Evolutionary conservation across 2,888 invertebrate species (phyloP), one percentile per base, ranked within the genome.

Genomic region (Lomographa bimaculata): DNA sequence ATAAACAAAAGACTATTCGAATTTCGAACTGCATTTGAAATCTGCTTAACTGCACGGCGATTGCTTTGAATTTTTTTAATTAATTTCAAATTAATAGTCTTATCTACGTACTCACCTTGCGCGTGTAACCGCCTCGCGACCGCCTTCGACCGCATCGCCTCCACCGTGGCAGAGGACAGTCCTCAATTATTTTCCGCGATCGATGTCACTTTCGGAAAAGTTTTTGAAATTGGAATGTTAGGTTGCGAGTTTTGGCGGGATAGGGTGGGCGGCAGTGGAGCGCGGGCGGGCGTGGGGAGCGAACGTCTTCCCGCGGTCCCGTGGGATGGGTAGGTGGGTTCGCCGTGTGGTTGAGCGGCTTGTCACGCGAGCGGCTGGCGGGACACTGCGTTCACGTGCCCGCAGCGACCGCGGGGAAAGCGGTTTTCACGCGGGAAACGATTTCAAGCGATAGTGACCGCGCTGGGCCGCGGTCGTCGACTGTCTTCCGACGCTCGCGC

Each of bases 111-210:
- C 91, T 90, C 79, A 93, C 93, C 93, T 91, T 92, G 92, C 77
- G 92, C 90, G 71, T 92, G 91, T 57, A 93, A 90, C 79, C 91
- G 91, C 81, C 93, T 91, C 63, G 93, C 93, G 60, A 93, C 92
- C 68, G 93, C 92, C 81, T 93, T 93, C 59, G 92, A 93, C 90
- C 93, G 91, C 93, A 93, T 93, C 84, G 90, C 71, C 68, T 69
- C 74, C 72, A 71, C 74, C 64, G 67, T 54, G 53, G 60, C 56
- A 61, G 64, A 67, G 63, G 71, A 73, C 66, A 70, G 69, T 71
- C 61, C 60, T 77, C 68, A 71, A 78, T 74, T 59, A 77, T 68
- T 74, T 63, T 72, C 54, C 46, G 46, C 56, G 55, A 82, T 82
- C 83, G 79, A 83, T 79, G 79, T 58, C 75, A 71, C 70, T 47